phyloP scores from a whole-genome alignment of 1,140 invertebrate genomes.

The Druon quercuslanigerum region DNA sequence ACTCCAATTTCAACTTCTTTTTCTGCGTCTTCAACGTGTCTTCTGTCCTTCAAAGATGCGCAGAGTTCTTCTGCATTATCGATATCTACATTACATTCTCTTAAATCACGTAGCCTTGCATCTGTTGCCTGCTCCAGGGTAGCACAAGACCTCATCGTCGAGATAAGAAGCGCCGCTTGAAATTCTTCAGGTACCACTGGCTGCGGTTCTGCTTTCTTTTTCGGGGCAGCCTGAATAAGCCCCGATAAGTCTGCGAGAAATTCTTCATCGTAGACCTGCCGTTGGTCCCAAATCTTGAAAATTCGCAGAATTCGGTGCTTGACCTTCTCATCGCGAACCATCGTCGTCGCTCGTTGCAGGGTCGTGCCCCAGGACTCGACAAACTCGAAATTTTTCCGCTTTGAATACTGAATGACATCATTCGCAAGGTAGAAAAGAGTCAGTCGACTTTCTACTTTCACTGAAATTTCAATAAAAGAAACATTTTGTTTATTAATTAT shows the following conservation, averaged over 20 bases:
- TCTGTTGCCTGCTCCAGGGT: constrained; percentile 74
- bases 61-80: constrained; percentile 81
- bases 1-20: constrained; percentile 90
- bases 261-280: constrained; percentile 90
- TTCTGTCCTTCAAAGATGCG: constrained; percentile 86
- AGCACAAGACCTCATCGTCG: constrained; percentile 76
- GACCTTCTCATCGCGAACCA: constrained; percentile 94
- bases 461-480: constrained; percentile 73
- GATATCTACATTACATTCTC: constrained; percentile 68
- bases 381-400: constrained; percentile 91
- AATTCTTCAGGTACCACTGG: constrained; percentile 75
- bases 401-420: constrained; percentile 97
- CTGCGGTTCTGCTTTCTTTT: constrained; percentile 81
- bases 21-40: constrained; percentile 90
- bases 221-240: constrained; percentile 84
- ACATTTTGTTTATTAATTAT: not conserved
- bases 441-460: constrained; percentile 88
- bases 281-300: constrained; percentile 95
- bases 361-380: constrained; percentile 94
- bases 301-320: constrained; percentile 89
- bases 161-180: constrained; percentile 73
- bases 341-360: constrained; percentile 90
- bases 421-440: constrained; percentile 96
- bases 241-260: constrained; percentile 90
- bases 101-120: constrained; percentile 66